A percentile compares a stretch with the other conserved stretches of the same genome.
These are phyloP conservation scores for Polypedilum pembai DNA, from an alignment of 1,140 invertebrate genomes.

Conservation along the genomic window DNA sequence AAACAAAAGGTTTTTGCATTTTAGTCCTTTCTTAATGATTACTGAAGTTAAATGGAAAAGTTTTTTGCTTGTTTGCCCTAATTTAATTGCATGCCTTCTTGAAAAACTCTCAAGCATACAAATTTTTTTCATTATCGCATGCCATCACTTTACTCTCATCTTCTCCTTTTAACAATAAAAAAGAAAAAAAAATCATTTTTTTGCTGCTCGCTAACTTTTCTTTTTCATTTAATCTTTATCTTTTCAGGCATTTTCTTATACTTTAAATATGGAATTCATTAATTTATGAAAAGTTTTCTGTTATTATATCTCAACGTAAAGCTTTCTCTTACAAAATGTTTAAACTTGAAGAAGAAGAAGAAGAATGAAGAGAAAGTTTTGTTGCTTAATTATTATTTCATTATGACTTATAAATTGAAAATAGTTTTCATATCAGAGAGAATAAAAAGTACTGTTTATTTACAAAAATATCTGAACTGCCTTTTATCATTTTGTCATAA, in stretches of 20 bases:
- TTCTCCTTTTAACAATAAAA: neutral
- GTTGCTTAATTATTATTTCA: no score
- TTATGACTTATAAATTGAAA: no score
- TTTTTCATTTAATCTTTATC: neutral
- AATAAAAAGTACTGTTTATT: no score
- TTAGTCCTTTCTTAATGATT: neutral
- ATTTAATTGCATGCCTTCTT: neutral
- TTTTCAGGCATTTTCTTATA: neutral
- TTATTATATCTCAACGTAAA: neutral
- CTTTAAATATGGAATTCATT: constrained; percentile 5
- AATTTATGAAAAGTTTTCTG: neutral
- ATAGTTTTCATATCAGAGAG: no score
- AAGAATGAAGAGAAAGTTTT: no score
- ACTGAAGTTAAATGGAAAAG: neutral
- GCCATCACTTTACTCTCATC: neutral
- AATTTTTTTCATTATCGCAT: neutral
- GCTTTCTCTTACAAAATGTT: no score
- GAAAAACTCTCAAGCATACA: neutral
- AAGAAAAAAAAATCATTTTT: neutral
- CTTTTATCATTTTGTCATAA: no score
- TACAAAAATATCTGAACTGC: no score
- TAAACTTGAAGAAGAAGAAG: no score
- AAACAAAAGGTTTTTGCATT: neutral
- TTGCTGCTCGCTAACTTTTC: neutral
- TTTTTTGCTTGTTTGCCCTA: neutral